Percentiles rank a stretch among this genome's conserved stretches.
These are phyloP conservation scores for Sterrhoptilus dennistouni DNA, from an alignment of 2,113 vertebrate species.

Conservation along the genomic window DNA sequence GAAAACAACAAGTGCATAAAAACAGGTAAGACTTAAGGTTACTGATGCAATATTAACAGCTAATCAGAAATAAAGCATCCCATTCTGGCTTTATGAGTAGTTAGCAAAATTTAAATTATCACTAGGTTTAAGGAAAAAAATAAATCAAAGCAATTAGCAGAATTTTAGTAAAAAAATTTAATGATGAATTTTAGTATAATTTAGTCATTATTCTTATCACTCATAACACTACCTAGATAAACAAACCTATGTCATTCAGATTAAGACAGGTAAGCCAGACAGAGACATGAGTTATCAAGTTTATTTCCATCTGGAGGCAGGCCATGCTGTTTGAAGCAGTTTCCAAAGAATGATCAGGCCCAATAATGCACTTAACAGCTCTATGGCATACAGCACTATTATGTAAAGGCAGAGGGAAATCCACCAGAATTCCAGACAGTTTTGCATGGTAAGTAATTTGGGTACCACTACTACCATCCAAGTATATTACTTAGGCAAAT, in stretches of 20 bases:
- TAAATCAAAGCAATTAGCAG: background rate
- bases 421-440: background rate
- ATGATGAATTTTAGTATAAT: background rate
- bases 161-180: background rate
- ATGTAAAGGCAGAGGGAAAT: background rate
- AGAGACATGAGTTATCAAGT: accelerated
- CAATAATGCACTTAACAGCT: background rate
- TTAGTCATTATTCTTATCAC: background rate
- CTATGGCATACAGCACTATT: background rate
- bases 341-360: background rate
- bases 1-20: background rate
- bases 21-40: background rate
- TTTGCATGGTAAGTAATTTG: background rate
- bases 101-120: background rate
- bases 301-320: background rate
- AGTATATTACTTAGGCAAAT: background rate
- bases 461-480: background rate
- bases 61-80: background rate
- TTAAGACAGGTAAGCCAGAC: background rate
- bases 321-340: background rate
- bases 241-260: background rate
- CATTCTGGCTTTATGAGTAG: background rate
- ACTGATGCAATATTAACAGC: background rate
- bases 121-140: background rate
- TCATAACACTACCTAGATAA: background rate